Base-by-base conservation (phyloP, 2,797 vertebrate genomes). In the Knipowitschia caucasica region DNA sequence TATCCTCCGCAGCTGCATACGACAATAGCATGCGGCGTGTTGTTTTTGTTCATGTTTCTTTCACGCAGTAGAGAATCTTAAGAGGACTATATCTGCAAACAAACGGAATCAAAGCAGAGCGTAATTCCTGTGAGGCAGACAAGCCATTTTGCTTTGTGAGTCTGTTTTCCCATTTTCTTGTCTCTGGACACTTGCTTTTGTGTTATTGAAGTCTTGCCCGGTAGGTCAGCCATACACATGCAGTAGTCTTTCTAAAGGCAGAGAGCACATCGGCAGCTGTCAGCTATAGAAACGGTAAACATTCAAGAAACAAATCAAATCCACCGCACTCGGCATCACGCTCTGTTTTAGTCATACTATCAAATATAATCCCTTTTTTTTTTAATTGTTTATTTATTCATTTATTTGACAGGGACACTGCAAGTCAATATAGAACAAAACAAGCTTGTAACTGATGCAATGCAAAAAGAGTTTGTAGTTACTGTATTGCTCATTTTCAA, bases 51-150 rank as follows among this genome's bases (percentile, higher is more conserved):
- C n/a, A n/a, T n/a, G 75, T 78, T 82, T 73, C 58, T 72, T 71
- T 75, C 75, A 71, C 53, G 34, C 59, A 52, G 56, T 17, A 43
- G 62, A 59, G 65, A 71, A 74, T 73, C 62, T 71, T 59, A 80
- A 80, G 75, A 78, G 70, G 64, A 58, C 69, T 63, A 56, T 64
- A 64, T 82, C 69, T 76, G 80, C 74, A 44, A 46, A 46, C 33
- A 34, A 25, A 72, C 65, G 36, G 67, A 77, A 80, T 81, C 74
- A 85, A 81, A 83, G 71, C 75, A 69, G 64, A 64, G 73, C 69
- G 65, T 71, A 68, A 69, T 75, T 73, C 75, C 72, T 74, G 55
- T 39, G 73, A 73, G 78, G 65, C 66, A 54, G 68, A 70, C 34
- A 47, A 57, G 68, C 71, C 62, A 77, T 79, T 83, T 75, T 62